These are phyloP conservation scores for Micropoecilia bifurca DNA, from an alignment of 2,797 vertebrate species.

Conservation along the genomic window DNA sequence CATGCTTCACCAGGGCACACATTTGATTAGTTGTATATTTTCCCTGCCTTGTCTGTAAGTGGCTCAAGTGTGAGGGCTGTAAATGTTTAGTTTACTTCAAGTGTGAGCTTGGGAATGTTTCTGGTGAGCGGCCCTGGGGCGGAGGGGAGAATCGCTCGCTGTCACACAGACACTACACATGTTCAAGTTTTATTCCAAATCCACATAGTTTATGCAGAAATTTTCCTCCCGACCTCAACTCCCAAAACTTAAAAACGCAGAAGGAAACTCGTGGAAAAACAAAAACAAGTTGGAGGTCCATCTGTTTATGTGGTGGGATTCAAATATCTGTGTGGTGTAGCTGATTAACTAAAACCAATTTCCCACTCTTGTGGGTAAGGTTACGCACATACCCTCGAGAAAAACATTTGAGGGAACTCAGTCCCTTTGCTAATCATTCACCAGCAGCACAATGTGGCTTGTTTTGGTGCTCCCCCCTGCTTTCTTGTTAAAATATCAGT, in stretches of 20 bases:
- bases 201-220: constrained; percentile 23
- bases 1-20: constrained; percentile 36
- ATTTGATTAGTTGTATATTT: constrained; percentile 78
- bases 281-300: constrained; percentile 15
- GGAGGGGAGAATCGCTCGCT: constrained; percentile 46
- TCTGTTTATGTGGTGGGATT: constrained; percentile 8
- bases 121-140: constrained; percentile 37
- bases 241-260: constrained; percentile 2
- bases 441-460: constrained; percentile 33
- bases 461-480: constrained; percentile 25
- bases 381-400: constrained; percentile 39
- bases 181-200: constrained; percentile 30
- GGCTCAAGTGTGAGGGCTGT: constrained; percentile 68
- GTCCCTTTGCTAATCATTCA: constrained; percentile 66
- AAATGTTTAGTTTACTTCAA: constrained; percentile 75
- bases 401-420: constrained; percentile 31
- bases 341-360: constrained; percentile 72
- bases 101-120: constrained; percentile 63
- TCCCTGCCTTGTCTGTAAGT: constrained; percentile 61
- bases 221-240: constrained; percentile 15
- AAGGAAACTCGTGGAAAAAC: constrained; percentile 14
- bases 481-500: neutral
- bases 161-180: constrained; percentile 31
- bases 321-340: constrained; percentile 30
- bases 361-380: constrained; percentile 60